phyloP scores from a whole-genome alignment of 1,140 invertebrate genomes.

The Telenomus remus region DNA sequence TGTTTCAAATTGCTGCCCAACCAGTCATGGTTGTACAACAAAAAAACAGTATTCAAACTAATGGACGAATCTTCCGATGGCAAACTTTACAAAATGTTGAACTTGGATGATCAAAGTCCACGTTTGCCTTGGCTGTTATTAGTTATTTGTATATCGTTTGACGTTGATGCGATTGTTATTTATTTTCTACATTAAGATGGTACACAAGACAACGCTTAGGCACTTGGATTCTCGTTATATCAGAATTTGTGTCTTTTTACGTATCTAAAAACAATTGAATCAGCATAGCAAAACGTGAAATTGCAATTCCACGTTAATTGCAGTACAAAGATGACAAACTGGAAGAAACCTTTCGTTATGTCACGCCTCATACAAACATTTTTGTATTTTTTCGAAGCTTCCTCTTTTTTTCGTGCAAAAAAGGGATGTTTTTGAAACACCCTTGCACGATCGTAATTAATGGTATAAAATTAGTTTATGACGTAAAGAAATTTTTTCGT shows the following conservation, averaged over 20 bases:
- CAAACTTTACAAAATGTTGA: not conserved
- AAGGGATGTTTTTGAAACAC: too few relatives aligned
- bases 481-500: too few relatives aligned
- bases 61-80: slow-evolving; percentile 9
- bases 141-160: slow-evolving; percentile 29
- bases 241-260: slow-evolving; percentile 9
- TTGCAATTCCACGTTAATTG: not conserved
- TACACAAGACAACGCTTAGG: slow-evolving; percentile 25
- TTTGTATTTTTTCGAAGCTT: not conserved
- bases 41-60: slow-evolving; percentile 30
- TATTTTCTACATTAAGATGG: slow-evolving; percentile 8
- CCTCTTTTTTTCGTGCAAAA: not conserved
- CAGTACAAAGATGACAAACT: not conserved
- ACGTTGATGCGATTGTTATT: slow-evolving; percentile 3
- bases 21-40: slow-evolving; percentile 28
- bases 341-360: not conserved
- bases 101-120: slow-evolving; percentile 5
- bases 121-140: slow-evolving; percentile 4
- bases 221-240: slow-evolving; percentile 29
- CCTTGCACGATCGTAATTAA: too few relatives aligned
- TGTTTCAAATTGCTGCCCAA: slow-evolving; percentile 19
- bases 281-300: not conserved
- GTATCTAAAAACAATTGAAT: slow-evolving; percentile 6
- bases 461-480: too few relatives aligned
- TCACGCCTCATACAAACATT: not conserved